These are phyloP conservation scores for Acronicta aceris DNA, from an alignment of 2,888 invertebrate genomes.

Conservation along the genomic window DNA sequence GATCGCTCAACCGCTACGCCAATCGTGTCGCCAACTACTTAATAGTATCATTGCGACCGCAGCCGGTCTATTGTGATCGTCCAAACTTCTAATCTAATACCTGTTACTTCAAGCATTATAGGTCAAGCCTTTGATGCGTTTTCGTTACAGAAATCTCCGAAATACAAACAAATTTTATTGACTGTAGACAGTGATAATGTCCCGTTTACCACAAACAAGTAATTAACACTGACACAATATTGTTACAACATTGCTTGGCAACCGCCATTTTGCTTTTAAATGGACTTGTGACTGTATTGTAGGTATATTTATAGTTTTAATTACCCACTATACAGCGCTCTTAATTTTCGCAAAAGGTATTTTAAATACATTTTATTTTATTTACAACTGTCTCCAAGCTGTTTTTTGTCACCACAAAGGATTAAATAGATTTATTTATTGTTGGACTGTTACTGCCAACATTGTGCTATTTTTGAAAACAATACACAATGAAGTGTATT, in stretches of 20 bases:
- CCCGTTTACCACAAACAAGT: conserved; percentile 40
- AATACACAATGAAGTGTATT: not conserved
- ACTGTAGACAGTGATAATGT: conserved; percentile 25
- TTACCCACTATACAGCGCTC: conserved; percentile 32
- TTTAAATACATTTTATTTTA: conserved; percentile 37
- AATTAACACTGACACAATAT: conserved; percentile 54
- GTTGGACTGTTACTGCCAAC: conserved; percentile 6
- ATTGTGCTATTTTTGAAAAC: conserved; percentile 4
- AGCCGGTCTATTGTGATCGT: too few relatives aligned
- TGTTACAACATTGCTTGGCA: conserved; percentile 52
- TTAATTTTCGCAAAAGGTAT: conserved; percentile 39
- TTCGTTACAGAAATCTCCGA: too few relatives aligned
- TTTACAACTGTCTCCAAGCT: conserved; percentile 15
- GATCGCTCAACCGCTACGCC: too few relatives aligned
- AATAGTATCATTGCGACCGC: too few relatives aligned
- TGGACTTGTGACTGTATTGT: conserved; percentile 26
- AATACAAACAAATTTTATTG: conserved; percentile 5
- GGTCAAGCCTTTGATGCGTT: too few relatives aligned
- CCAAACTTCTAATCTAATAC: too few relatives aligned
- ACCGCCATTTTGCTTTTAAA: conserved; percentile 51
- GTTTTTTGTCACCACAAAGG: conserved; percentile 42
- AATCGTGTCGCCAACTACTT: too few relatives aligned
- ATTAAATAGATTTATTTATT: conserved; percentile 28
- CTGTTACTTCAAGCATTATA: too few relatives aligned
- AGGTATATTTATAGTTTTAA: conserved; percentile 57